These are phyloP conservation scores for Luperina testacea DNA, from an alignment of 2,888 invertebrate genomes.

Conservation along the genomic window DNA sequence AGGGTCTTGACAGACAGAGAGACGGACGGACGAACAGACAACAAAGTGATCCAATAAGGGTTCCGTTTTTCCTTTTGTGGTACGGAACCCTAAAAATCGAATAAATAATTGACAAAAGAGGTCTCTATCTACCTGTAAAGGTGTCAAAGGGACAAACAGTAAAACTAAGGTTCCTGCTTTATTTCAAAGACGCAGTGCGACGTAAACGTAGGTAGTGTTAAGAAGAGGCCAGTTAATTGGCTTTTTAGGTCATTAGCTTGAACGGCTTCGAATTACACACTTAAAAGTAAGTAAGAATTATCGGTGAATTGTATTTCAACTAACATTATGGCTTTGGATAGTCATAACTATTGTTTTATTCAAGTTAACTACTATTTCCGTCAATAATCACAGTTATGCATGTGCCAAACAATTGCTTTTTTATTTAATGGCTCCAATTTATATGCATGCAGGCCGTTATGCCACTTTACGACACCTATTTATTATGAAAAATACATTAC, in stretches of 20 bases:
- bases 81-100: too few relatives aligned
- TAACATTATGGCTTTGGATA: background rate
- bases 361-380: background rate
- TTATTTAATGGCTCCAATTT: constrained; percentile 16
- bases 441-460: background rate
- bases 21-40: too few relatives aligned
- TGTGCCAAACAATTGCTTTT: background rate
- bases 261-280: constrained; percentile 44
- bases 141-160: constrained; percentile 25
- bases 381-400: background rate
- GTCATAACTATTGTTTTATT: background rate
- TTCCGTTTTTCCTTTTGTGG: too few relatives aligned
- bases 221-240: constrained; percentile 39
- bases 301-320: background rate
- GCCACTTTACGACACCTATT: constrained; percentile 1
- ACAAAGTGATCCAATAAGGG: too few relatives aligned
- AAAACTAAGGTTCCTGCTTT: constrained; percentile 33
- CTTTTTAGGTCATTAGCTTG: constrained; percentile 36
- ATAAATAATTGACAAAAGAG: background rate
- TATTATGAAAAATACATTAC: background rate
- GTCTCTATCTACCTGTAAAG: background rate
- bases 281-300: constrained; percentile 25
- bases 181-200: constrained; percentile 38
- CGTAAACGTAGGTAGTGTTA: constrained; percentile 26
- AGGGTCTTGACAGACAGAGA: too few relatives aligned